Evolutionary conservation across 2,113 vertebrate species (phyloP).

Genomic region (Hippopotamus amphibius): DNA sequence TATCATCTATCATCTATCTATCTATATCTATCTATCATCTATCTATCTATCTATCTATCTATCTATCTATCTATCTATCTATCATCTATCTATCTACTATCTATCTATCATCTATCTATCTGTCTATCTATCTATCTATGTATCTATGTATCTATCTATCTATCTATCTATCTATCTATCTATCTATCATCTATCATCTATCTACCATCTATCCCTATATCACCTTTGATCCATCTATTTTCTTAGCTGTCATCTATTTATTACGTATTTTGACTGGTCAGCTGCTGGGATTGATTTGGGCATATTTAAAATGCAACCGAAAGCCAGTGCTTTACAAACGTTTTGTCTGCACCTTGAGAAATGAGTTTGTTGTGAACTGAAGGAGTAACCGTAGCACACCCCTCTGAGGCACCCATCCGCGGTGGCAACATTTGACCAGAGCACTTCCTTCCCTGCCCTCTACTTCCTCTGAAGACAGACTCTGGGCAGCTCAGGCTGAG

Average conservation of each 20-base stretch:
- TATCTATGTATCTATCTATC: not conserved
- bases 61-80: not conserved
- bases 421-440: too few relatives aligned
- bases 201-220: not conserved
- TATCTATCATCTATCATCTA: not conserved
- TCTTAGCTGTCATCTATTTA: not conserved
- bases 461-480: not conserved
- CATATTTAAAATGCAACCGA: not conserved
- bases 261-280: not conserved
- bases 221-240: not conserved
- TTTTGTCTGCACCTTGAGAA: not conserved
- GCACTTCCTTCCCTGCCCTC: not conserved
- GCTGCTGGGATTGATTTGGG: not conserved
- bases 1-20: not conserved
- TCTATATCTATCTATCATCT: not conserved
- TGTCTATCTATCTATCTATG: not conserved
- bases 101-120: not conserved
- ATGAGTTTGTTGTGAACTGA: not conserved
- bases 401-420: too few relatives aligned
- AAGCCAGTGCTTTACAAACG: not conserved
- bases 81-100: too few relatives aligned
- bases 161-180: too few relatives aligned
- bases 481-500: not conserved
- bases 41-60: not conserved
- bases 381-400: not conserved